These are phyloP conservation scores for Chaetophractus vellerosus DNA, from an alignment of 2,797 vertebrate species.

Conservation along the genomic window DNA sequence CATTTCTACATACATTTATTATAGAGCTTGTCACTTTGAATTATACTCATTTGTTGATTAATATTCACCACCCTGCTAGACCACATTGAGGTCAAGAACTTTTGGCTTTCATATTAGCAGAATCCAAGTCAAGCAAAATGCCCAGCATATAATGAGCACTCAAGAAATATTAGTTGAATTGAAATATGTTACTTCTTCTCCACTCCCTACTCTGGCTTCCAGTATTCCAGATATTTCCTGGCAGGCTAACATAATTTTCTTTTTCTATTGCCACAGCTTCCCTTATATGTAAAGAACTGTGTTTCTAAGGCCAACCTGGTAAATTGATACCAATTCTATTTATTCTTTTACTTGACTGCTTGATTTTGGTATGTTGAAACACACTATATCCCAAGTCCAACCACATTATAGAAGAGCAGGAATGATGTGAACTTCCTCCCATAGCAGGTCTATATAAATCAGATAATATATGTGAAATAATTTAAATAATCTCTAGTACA, in stretches of 20 bases:
- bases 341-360: slow-evolving; percentile 54
- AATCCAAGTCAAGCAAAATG: background rate
- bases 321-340: background rate
- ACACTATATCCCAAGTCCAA: background rate
- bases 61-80: background rate
- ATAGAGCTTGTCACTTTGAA: background rate
- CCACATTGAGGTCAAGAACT: background rate
- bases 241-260: background rate
- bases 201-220: background rate
- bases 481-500: background rate
- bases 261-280: background rate
- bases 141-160: background rate
- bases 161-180: slow-evolving; percentile 15
- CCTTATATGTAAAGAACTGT: background rate
- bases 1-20: background rate
- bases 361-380: slow-evolving; percentile 12
- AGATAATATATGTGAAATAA: background rate
- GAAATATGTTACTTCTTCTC: background rate
- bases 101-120: background rate
- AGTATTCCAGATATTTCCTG: background rate
- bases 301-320: background rate
- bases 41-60: background rate
- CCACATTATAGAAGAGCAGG: background rate
- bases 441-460: background rate
- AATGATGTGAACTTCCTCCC: background rate